These are phyloP conservation scores for Macropis europaea DNA, from an alignment of 2,888 invertebrate species.

Conservation along the genomic window DNA sequence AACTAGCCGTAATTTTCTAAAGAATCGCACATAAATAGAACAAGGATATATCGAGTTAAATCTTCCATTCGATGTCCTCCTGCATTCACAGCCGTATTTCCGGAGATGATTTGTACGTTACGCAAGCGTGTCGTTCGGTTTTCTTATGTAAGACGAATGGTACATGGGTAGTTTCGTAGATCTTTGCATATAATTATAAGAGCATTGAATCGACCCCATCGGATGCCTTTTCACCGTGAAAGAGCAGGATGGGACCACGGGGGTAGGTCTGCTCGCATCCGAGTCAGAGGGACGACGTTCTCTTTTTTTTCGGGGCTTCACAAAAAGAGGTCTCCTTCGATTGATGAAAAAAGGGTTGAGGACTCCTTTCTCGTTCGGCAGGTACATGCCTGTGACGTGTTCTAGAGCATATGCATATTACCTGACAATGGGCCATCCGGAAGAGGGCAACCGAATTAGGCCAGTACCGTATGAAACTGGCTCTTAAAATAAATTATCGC, in stretches of 20 bases:
- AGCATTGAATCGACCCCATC: constrained; percentile 75
- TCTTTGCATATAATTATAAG: constrained; percentile 79
- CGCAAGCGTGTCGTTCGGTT: constrained; percentile 47
- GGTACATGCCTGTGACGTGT: constrained; percentile 68
- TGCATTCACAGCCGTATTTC: constrained; percentile 41
- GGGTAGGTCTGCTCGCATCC: constrained; percentile 64
- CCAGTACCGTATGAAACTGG: constrained; percentile 49
- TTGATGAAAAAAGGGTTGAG: constrained; percentile 64
- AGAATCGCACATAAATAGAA: not conserved
- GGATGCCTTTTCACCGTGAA: constrained; percentile 71
- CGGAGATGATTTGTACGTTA: constrained; percentile 56
- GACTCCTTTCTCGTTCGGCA: constrained; percentile 67
- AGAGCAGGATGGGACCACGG: constrained; percentile 68
- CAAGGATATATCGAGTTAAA: constrained; percentile 13
- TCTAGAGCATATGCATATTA: constrained; percentile 72
- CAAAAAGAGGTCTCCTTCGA: constrained; percentile 61
- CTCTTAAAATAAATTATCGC: not conserved
- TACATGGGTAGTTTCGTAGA: constrained; percentile 64
- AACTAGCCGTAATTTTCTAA: not conserved
- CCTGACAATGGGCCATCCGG: constrained; percentile 65
- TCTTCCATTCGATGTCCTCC: constrained; percentile 20
- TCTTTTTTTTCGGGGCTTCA: constrained; percentile 50
- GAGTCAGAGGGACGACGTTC: constrained; percentile 55
- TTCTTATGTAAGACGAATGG: constrained; percentile 46
- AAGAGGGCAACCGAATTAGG: constrained; percentile 55